phyloP scores from a whole-genome alignment of 2,797 vertebrate genomes.

The Pyrocephalus nanus region DNA sequence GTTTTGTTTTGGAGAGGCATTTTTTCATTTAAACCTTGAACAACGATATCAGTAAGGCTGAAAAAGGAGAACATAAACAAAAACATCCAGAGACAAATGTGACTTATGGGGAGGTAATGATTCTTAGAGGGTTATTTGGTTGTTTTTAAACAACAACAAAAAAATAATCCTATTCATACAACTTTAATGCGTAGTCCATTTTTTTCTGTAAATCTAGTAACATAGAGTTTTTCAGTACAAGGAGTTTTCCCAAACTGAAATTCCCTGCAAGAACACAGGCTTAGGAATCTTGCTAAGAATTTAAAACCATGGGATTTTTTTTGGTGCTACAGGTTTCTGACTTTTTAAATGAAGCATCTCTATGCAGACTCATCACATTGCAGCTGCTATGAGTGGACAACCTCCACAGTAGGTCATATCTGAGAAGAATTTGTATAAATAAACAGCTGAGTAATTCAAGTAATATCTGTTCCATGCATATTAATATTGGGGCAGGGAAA shows the following conservation, averaged over 20 bases:
- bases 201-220: background rate
- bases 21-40: background rate
- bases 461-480: background rate
- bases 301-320: fast-evolving
- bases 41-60: background rate
- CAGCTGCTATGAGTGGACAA: background rate
- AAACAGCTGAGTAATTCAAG: background rate
- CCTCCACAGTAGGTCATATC: background rate
- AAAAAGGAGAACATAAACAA: background rate
- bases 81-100: background rate
- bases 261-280: background rate
- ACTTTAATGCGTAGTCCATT: background rate
- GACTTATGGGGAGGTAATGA: background rate
- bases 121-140: background rate
- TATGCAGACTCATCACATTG: background rate
- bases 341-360: background rate
- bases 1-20: background rate
- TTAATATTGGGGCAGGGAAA: background rate
- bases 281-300: background rate
- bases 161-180: background rate
- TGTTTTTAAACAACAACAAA: background rate
- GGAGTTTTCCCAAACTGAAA: background rate
- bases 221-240: background rate
- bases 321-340: background rate
- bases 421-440: background rate